Evolutionary conservation across 2,113 vertebrate species (phyloP).

Genomic region (Phalacrocorax brasilianus): DNA sequence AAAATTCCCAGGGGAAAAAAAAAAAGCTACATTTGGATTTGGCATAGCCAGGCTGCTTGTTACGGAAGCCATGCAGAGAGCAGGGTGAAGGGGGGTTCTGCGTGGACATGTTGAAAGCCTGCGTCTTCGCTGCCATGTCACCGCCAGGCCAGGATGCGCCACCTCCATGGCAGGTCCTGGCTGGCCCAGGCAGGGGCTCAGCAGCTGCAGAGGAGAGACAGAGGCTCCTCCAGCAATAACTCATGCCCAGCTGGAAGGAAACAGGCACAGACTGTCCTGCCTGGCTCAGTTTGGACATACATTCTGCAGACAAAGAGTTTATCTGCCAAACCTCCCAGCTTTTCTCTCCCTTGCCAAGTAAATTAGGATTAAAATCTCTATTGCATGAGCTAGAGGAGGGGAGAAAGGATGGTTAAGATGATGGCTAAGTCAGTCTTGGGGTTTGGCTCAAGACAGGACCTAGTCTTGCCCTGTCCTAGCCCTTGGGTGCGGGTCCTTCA

Average conservation of each 20-base stretch:
- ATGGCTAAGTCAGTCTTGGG: no score
- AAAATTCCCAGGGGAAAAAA: not conserved
- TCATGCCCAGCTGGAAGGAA: fast-evolving
- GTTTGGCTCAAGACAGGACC: not conserved
- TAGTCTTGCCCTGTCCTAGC: not conserved
- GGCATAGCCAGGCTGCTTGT: not conserved
- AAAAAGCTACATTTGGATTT: not conserved
- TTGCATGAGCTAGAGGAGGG: not conserved
- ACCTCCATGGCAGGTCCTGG: not conserved
- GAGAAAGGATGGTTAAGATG: not conserved
- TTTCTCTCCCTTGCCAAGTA: not conserved
- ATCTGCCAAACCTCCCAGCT: not conserved
- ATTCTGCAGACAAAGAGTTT: not conserved
- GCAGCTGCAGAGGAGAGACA: not conserved
- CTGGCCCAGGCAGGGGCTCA: not conserved
- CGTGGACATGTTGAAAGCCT: not conserved
- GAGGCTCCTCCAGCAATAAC: not conserved
- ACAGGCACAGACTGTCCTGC: not conserved
- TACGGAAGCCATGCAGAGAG: not conserved
- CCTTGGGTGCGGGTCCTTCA: not conserved
- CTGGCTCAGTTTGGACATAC: not conserved
- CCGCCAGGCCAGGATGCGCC: not conserved
- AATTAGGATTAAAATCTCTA: not conserved
- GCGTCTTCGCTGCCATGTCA: not conserved
- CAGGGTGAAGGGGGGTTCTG: fast-evolving